Conservation (phyloP, 2,113 vertebrate species). For the Hydrolagus affinis region DNA sequence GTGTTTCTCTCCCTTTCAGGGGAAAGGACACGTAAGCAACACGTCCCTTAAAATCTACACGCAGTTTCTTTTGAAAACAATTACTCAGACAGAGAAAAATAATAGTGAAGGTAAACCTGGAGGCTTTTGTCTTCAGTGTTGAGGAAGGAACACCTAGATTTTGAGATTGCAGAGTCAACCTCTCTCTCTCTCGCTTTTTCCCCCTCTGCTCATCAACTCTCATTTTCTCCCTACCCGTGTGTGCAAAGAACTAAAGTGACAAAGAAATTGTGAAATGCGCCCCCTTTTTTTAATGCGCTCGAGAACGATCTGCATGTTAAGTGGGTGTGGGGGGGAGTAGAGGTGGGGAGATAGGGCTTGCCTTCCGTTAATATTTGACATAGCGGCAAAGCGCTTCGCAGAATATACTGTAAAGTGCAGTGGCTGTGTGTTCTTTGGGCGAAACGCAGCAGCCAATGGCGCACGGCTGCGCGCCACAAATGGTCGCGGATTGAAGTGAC, state of each 20-base stretch:
- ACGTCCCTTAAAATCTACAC: not conserved
- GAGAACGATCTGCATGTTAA: too few relatives aligned
- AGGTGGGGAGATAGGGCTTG: too few relatives aligned
- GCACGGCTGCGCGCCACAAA: too few relatives aligned
- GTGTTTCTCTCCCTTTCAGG: not conserved
- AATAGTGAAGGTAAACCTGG: not conserved
- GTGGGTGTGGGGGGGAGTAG: too few relatives aligned
- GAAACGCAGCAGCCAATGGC: too few relatives aligned
- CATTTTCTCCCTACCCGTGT: not conserved
- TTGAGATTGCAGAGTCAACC: not conserved
- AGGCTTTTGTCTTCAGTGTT: not conserved
- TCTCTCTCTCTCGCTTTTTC: too few relatives aligned
- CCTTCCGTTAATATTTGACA: constrained; percentile 10
- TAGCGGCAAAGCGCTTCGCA: too few relatives aligned
- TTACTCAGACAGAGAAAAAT: not conserved
- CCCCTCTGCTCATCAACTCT: too few relatives aligned
- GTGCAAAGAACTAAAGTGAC: not conserved
- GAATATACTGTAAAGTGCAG: too few relatives aligned
- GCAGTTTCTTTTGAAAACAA: not conserved
- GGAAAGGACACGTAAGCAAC: not conserved
- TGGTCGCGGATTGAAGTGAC: too few relatives aligned
- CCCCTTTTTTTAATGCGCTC: too few relatives aligned
- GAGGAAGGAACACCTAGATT: not conserved
- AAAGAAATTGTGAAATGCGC: not conserved
- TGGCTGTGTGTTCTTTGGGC: too few relatives aligned